A percentile compares a stretch with the other conserved stretches of the same genome.
Evolutionary conservation across 2,797 vertebrate genomes (phyloP).

Genomic region (Gobionotothen gibberifrons): DNA sequence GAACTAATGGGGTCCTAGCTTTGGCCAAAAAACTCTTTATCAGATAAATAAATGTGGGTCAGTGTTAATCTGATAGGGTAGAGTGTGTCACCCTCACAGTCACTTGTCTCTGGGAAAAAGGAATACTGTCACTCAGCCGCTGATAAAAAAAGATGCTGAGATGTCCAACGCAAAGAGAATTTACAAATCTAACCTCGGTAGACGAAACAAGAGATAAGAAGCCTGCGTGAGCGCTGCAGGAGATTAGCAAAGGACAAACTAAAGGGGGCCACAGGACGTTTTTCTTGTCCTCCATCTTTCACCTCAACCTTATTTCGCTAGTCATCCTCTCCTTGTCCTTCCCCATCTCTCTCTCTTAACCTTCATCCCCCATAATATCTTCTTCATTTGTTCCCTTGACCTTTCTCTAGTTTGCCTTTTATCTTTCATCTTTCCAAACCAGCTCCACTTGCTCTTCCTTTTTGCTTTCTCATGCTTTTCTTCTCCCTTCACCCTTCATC

Average conservation of each 20-base stretch:
- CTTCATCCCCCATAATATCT: background rate
- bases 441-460: background rate
- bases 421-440: conserved; percentile 13
- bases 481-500: background rate
- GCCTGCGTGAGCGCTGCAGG: background rate
- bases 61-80: background rate
- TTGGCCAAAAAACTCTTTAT: background rate
- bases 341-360: background rate
- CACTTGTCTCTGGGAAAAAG: conserved; percentile 32
- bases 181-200: background rate
- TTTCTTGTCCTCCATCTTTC: conserved; percentile 38
- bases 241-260: conserved; percentile 48
- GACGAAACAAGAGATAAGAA: conserved; percentile 62
- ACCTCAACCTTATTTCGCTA: conserved; percentile 35
- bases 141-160: conserved; percentile 34
- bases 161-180: conserved; percentile 16
- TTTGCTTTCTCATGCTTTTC: background rate
- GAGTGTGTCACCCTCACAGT: conserved; percentile 32
- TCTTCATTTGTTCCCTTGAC: conserved; percentile 5
- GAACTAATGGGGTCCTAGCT: background rate
- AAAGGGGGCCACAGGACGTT: background rate
- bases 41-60: background rate
- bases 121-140: background rate
- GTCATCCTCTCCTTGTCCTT: conserved; percentile 13
- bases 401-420: conserved; percentile 7